Evolutionary conservation across 2,797 vertebrate genomes (phyloP).

Genomic region (Chaenodraco wilsoni): DNA sequence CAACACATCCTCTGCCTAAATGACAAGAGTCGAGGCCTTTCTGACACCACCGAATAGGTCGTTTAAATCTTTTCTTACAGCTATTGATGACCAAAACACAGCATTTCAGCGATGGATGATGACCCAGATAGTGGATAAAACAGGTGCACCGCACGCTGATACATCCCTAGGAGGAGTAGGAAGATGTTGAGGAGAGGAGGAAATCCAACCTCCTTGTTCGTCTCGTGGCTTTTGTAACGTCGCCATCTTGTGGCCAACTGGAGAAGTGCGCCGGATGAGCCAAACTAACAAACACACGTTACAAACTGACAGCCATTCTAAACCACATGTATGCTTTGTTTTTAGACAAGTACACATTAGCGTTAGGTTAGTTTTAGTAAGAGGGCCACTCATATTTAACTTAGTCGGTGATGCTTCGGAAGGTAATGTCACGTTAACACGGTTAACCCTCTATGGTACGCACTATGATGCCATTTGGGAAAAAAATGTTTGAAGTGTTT

Average conservation of each 20-base stretch:
- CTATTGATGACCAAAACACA: conserved; percentile 25
- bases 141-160: conserved; percentile 73
- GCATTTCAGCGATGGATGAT: conserved; percentile 40
- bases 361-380: background rate
- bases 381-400: no score
- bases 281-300: background rate
- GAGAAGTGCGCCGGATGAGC: background rate
- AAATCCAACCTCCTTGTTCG: conserved; percentile 68
- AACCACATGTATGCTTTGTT: fast-evolving
- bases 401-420: background rate
- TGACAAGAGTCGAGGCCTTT: conserved; percentile 15
- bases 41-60: background rate
- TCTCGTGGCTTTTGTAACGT: conserved; percentile 34
- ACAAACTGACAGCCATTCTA: background rate
- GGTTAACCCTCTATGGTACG: no score
- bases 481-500: no score
- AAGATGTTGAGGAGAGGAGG: conserved; percentile 62
- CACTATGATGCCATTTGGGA: no score
- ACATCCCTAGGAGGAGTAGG: conserved; percentile 59
- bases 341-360: background rate
- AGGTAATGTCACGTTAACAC: background rate
- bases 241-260: conserved; percentile 66
- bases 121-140: conserved; percentile 28
- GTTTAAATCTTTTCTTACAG: conserved; percentile 3
- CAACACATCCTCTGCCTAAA: conserved; percentile 64